These are phyloP conservation scores for Drosophila quasianomalipes DNA, from an alignment of 2,888 invertebrate genomes.

Conservation along the genomic window DNA sequence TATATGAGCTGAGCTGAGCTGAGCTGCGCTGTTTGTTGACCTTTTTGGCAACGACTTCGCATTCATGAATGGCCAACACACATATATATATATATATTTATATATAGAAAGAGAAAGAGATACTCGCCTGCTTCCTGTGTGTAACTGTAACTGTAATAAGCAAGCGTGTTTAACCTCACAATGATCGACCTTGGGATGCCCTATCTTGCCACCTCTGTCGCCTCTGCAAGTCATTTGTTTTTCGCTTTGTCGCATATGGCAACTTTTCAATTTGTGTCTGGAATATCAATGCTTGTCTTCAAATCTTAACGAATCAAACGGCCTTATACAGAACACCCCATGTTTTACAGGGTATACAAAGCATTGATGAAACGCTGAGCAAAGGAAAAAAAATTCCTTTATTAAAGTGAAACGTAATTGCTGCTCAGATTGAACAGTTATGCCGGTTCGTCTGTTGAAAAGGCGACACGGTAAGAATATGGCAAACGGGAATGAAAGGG, in stretches of 20 bases:
- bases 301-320: not conserved
- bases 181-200: not conserved
- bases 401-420: slow-evolving; percentile 41
- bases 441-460: slow-evolving; percentile 19
- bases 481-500: not conserved
- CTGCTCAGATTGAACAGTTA: slow-evolving; percentile 14
- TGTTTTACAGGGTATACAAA: slow-evolving; percentile 26
- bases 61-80: slow-evolving; percentile 68
- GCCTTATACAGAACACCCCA: not conserved
- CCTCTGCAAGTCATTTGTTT: not conserved
- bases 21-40: slow-evolving; percentile 67
- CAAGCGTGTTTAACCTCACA: not conserved
- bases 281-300: not conserved
- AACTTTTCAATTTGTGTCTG: not conserved
- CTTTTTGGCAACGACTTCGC: slow-evolving; percentile 44
- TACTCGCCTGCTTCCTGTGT: slow-evolving; percentile 35
- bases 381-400: slow-evolving; percentile 10
- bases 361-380: slow-evolving; percentile 6
- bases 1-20: slow-evolving; percentile 18
- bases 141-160: slow-evolving; percentile 40
- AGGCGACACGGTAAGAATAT: not conserved
- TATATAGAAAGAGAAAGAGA: not conserved
- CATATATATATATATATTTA: not conserved
- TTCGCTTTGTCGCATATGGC: not conserved
- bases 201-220: not conserved